Base-by-base conservation (phyloP, 2,888 invertebrate genomes). In the Opisthograptis luteolata region DNA sequence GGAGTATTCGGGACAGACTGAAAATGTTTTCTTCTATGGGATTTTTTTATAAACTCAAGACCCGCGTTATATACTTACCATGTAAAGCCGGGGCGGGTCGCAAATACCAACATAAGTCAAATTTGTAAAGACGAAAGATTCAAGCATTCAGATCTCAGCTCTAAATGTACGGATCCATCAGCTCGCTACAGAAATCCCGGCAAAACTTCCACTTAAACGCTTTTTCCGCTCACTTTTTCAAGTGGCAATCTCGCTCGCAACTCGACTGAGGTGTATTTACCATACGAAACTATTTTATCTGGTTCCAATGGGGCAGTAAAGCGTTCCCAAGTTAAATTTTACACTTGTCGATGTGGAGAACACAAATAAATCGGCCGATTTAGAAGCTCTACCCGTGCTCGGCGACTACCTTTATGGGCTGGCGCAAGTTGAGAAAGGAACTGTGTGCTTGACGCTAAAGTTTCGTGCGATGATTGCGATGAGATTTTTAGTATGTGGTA, bases 341-440 rank as follows among this genome's bases (percentile, higher is more conserved):
- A 75, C 76, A 76, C 74, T 74, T 68, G 73, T 71, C 70, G 70
- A 65, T 70, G 64, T 60, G 62, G 37, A 57, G 61, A 68, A 70
- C 68, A 73, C 73, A 75, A 75, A 81, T 81, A 80, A 81, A 81
- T 79, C 76, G 77, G 71, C 56, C 70, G 74, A 76, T 81, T 79
- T 76, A 73, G 68, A 68, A 65, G 70, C 68, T 70, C 68, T 62
- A 58, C 64, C 64, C 62, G 61, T 53, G 49, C 42, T 41, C 37
- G 58, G 53, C 45, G 48, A 54, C 36, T 42, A 46, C 53, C 66
- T 64, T 67, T 48, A 47, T 52, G 42, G 32, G 36, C 1, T 48
- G 62, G 62, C 27, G 34, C 15, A 55, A 43, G 36, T 1, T 19
- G 44, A 3, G 13, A 30, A 31, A 35, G 8, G 55, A 40, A 17